These are phyloP conservation scores for Varanus salvator DNA, from an alignment of 2,113 vertebrate genomes.

Conservation along the genomic window DNA sequence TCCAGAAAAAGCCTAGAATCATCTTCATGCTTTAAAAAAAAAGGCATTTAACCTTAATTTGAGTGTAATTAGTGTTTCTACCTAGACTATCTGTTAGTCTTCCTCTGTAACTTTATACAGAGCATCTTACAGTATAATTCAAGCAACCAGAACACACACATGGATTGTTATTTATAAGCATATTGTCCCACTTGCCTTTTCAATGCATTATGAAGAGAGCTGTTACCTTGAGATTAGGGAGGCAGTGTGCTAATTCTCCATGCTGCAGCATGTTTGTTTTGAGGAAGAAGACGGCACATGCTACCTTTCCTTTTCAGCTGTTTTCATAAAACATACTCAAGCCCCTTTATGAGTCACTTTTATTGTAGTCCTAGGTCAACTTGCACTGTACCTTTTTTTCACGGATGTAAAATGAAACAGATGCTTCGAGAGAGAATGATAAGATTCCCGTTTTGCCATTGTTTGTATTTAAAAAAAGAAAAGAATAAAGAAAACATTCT, in stretches of 20 bases:
- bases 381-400: not conserved
- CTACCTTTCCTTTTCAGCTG: not conserved
- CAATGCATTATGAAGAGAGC: not conserved
- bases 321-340: not conserved
- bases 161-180: conserved; percentile 4
- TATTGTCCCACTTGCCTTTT: conserved; percentile 9
- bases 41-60: not conserved
- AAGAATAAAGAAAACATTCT: not conserved
- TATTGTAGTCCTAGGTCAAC: not conserved
- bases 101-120: not conserved
- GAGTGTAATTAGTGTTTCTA: conserved; percentile 5
- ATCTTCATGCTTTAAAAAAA: not conserved
- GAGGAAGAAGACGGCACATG: not conserved
- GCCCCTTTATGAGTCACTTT: not conserved
- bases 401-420: not conserved
- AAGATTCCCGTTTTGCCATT: not conserved
- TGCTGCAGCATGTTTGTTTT: conserved; percentile 20
- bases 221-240: not conserved
- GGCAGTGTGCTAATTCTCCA: not conserved
- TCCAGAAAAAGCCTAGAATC: conserved; percentile 5
- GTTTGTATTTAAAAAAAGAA: not conserved
- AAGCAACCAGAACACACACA: not conserved
- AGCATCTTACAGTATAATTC: conserved; percentile 28
- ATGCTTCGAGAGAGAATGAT: not conserved
- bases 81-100: not conserved